Evolutionary conservation across 2,797 vertebrate genomes (phyloP).

Genomic region (Takifugu rubripes): DNA sequence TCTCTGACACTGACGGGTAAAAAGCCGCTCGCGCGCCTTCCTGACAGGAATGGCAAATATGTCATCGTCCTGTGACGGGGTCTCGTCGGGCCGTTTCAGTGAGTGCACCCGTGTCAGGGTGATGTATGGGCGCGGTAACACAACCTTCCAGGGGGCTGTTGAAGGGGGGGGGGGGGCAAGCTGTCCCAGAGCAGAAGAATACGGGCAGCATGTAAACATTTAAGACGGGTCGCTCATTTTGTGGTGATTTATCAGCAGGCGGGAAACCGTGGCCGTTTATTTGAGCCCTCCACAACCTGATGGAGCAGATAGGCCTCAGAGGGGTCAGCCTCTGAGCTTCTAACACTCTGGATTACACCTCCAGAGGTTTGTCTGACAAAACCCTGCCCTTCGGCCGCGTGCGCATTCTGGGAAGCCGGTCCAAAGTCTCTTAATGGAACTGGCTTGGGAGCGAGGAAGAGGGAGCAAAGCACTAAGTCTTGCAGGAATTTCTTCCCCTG

Average conservation of each 20-base stretch:
- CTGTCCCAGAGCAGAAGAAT: conserved; percentile 60
- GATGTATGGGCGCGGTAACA: conserved; percentile 78
- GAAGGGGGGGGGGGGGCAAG: conserved; percentile 41
- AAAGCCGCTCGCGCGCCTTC: conserved; percentile 37
- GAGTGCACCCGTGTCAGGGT: conserved; percentile 74
- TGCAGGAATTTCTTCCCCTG: conserved; percentile 76
- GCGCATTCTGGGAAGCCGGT: conserved; percentile 31
- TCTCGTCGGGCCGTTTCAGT: conserved; percentile 56
- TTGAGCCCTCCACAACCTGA: conserved; percentile 3
- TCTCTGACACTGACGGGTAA: too few species aligned
- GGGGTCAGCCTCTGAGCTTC: conserved; percentile 49
- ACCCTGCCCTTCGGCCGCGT: conserved; percentile 52
- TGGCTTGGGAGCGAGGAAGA: conserved; percentile 48
- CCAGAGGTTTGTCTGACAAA: conserved; percentile 59
- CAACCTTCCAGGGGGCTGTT: conserved; percentile 57
- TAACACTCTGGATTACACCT: conserved; percentile 64
- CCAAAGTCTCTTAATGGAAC: conserved; percentile 55
- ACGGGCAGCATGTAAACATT: conserved; percentile 74
- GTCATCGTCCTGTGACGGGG: conserved; percentile 55
- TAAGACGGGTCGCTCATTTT: conserved; percentile 65
- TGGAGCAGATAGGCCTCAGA: conserved; percentile 18
- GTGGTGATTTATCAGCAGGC: conserved; percentile 48
- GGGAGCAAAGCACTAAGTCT: conserved; percentile 71
- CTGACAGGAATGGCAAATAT: conserved; percentile 64
- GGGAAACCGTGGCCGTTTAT: neutral